Base-by-base conservation (phyloP, 2,113 vertebrate genomes). In the Macroglossus sobrinus region DNA sequence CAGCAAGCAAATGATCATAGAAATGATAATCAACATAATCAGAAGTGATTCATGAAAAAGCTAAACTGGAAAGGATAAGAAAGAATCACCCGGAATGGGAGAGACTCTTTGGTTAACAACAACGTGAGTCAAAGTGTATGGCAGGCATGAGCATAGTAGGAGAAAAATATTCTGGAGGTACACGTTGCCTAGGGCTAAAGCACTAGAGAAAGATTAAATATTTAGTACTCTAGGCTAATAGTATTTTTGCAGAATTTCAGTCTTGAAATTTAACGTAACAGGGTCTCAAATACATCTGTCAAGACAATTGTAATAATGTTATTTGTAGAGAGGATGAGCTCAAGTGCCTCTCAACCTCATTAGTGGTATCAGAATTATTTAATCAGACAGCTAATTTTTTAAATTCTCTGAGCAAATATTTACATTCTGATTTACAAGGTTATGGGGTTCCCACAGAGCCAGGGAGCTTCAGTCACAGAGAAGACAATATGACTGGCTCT, bases 321-420 rank as follows among this genome's bases (percentile, higher is more conserved):
- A 57, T 22, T 8, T 38, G 13, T 86, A 22, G 24, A 21, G 1
- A 93, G n/a, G 84, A 91, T 30, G 57, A 84, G 61, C 66, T 90
- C 72, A 95, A 91, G 28, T 66, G 38, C 26, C 14, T 72, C 13
- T 95, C 87, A 79, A 38, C 16, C 30, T 93, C 53, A 55, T 91
- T 84, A 81, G 18, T 84, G 78, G 22, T 61, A 40, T 22, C 30
- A 71, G 26, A 93, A 71, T 75, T 90, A 93, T 57, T 76, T 82
- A 88, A 66, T 84, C 53, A 90, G 82, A 50, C 15, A 92, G 26
- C 64, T 92, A n/a, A 55, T 93, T 78, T 59, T 82, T 19, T 92
- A 9, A 94, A 87, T 90, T 89, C 18, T 7, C 53, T 19, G 1
- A 50, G 61, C 33, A 93, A 91, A 91, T 78, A 69, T 79, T 79